Evolutionary conservation across 2,797 vertebrate genomes (phyloP).

Genomic region (Apogon talboti): DNA sequence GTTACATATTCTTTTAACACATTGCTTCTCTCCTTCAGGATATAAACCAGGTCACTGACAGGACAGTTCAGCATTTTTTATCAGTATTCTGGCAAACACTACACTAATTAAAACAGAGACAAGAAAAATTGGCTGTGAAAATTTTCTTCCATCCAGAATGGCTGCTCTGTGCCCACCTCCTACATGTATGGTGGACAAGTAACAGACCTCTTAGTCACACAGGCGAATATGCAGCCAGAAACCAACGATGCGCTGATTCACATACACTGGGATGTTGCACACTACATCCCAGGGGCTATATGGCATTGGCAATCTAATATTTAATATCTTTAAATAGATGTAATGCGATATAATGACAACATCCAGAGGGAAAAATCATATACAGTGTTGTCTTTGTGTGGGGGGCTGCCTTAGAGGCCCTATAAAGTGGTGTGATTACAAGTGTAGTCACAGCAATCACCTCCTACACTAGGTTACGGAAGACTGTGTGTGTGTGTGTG

Average conservation of each 20-base stretch:
- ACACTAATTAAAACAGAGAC: constrained; percentile 12
- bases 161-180: constrained; percentile 9
- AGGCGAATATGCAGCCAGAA: constrained; percentile 1
- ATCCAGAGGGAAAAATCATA: constrained; percentile 36
- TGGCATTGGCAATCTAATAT: constrained; percentile 33
- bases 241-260: constrained; percentile 1
- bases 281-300: constrained; percentile 2
- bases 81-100: constrained; percentile 13
- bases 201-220: neutral
- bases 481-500: constrained; percentile 7
- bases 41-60: constrained; percentile 10
- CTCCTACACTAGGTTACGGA: constrained; percentile 39
- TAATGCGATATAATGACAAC: constrained; percentile 44
- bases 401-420: constrained; percentile 24
- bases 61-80: constrained; percentile 14
- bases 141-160: neutral
- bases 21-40: neutral
- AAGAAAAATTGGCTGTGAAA: neutral
- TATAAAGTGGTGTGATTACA: constrained; percentile 60
- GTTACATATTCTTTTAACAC: constrained; percentile 13
- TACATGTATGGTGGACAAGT: constrained; percentile 6
- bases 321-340: constrained; percentile 52
- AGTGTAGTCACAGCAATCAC: constrained; percentile 53
- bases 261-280: constrained; percentile 17
- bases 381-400: neutral